Evolutionary conservation across 1,140 invertebrate genomes (phyloP).

Genomic region (Lepidurus apus): DNA sequence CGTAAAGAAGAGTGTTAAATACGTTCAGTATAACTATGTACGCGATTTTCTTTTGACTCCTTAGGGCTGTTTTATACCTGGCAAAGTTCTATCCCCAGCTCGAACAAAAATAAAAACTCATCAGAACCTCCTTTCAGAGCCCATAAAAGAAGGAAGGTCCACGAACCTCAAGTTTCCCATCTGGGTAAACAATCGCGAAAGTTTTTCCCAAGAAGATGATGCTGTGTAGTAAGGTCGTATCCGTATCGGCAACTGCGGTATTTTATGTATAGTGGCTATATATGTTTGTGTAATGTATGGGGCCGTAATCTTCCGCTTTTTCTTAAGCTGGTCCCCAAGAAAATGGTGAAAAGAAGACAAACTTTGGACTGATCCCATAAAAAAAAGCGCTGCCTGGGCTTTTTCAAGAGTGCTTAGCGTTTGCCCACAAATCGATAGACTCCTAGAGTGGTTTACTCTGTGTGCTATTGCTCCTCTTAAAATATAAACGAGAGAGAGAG

Average conservation of each 20-base stretch:
- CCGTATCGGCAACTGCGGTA: neutral
- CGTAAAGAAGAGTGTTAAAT: neutral
- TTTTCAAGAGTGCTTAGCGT: constrained; percentile 7
- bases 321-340: constrained; percentile 1
- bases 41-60: neutral
- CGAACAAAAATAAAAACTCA: neutral
- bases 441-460: constrained; percentile 21
- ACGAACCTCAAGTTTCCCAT: constrained; percentile 19
- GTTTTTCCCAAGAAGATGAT: constrained; percentile 5
- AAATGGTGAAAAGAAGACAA: constrained; percentile 1
- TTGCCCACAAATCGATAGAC: constrained; percentile 7
- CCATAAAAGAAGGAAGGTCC: neutral
- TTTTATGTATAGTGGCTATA: neutral
- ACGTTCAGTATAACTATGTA: neutral
- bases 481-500: neutral
- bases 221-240: neutral
- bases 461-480: constrained; percentile 17
- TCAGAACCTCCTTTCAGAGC: neutral
- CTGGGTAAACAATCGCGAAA: constrained; percentile 14
- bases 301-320: neutral
- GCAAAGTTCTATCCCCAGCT: neutral
- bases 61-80: neutral
- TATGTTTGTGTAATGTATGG: neutral
- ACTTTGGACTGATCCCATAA: constrained; percentile 11
- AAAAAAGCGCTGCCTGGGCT: constrained; percentile 9